Percentiles rank a stretch among this genome's conserved stretches.
Conservation (phyloP, 2,888 invertebrate genomes). For the Alentia gelatinosa region DNA sequence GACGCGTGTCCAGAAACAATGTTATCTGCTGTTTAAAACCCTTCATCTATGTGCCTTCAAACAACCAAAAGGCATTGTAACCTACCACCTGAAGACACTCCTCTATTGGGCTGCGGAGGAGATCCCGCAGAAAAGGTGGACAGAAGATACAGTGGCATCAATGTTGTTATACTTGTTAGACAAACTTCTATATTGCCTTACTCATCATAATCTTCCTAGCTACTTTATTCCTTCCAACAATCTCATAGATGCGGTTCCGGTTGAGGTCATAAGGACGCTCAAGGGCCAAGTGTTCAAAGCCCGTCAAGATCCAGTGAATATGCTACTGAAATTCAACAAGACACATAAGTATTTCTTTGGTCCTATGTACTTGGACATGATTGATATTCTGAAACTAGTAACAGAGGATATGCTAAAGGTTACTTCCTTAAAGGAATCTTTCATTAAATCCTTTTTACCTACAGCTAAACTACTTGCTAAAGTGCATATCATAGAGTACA, state of each 20-base stretch:
- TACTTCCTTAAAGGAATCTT: too few species aligned
- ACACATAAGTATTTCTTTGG: neutral
- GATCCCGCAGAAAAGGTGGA: slow-evolving; percentile 19
- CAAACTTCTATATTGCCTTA: neutral
- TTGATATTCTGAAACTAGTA: too few species aligned
- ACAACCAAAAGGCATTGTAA: slow-evolving; percentile 6
- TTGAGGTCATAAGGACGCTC: neutral
- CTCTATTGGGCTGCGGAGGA: slow-evolving; percentile 31
- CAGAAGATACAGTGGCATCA: neutral
- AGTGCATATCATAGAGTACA: too few species aligned
- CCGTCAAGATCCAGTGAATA: neutral
- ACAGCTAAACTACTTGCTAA: too few species aligned
- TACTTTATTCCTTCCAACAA: slow-evolving; percentile 48
- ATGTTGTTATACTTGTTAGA: slow-evolving; percentile 1
- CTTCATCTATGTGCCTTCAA: neutral
- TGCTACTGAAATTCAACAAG: neutral
- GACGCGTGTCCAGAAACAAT: neutral
- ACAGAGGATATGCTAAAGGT: too few species aligned
- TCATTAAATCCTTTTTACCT: too few species aligned
- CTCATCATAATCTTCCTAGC: neutral
- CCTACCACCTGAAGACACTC: slow-evolving; percentile 40
- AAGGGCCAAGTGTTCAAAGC: neutral
- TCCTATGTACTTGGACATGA: too few species aligned
- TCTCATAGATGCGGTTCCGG: slow-evolving; percentile 16
- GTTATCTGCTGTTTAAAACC: slow-evolving; percentile 18